Evolutionary conservation across 1,140 invertebrate genomes (phyloP).

Genomic region (Bursaphelenchus mucronatus): DNA sequence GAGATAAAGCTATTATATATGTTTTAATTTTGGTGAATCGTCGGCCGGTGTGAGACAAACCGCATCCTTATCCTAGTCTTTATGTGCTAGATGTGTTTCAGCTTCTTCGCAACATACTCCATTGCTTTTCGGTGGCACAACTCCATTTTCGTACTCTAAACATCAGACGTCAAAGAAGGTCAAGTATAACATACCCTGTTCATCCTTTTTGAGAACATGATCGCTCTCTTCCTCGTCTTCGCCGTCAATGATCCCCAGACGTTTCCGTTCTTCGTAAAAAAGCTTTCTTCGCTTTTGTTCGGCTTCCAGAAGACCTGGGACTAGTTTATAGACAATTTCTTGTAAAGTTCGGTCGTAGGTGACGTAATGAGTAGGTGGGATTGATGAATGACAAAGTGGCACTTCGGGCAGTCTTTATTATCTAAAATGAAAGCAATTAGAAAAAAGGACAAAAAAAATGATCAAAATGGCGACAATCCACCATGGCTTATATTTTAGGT

Average conservation of each 20-base stretch:
- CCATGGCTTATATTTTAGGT: no score
- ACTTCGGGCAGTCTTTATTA: constrained; percentile 62
- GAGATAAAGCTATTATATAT: constrained; percentile 32
- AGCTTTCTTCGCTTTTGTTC: constrained; percentile 37
- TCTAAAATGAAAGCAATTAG: constrained; percentile 26
- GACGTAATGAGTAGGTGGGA: constrained; percentile 63
- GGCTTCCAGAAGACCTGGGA: constrained; percentile 59
- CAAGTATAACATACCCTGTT: constrained; percentile 2
- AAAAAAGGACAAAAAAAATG: constrained; percentile 7
- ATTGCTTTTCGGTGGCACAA: background rate
- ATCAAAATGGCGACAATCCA: background rate
- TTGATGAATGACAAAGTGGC: constrained; percentile 64
- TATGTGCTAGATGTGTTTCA: constrained; percentile 26
- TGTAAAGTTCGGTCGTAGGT: constrained; percentile 61
- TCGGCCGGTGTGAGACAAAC: constrained; percentile 32
- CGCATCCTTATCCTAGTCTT: constrained; percentile 28
- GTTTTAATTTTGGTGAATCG: constrained; percentile 14
- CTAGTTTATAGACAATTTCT: constrained; percentile 62
- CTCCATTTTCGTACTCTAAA: constrained; percentile 14
- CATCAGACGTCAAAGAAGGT: background rate
- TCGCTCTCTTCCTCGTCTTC: constrained; percentile 26
- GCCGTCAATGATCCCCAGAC: constrained; percentile 4
- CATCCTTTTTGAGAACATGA: constrained; percentile 9
- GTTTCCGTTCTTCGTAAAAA: constrained; percentile 25
- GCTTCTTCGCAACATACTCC: background rate